A percentile compares a stretch with the other conserved stretches of the same genome.
phyloP scores from a whole-genome alignment of 2,888 invertebrate species.

The Monopis laevigella region DNA sequence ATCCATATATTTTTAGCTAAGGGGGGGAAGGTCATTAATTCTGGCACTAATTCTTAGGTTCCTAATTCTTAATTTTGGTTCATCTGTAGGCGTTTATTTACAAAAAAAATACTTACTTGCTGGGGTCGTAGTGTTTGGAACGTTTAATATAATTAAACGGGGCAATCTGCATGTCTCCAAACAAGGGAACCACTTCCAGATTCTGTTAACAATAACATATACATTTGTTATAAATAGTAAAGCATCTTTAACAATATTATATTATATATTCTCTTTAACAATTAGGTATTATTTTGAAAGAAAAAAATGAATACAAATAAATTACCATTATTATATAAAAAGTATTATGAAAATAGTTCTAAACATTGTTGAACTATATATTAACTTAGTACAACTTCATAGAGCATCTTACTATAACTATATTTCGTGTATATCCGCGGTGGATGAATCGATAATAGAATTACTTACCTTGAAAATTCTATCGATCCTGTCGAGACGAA shows the following conservation, averaged over 20 bases:
- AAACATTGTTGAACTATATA: too few relatives aligned
- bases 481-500: slow-evolving; percentile 93
- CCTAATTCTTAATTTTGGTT: too few relatives aligned
- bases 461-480: slow-evolving; percentile 87
- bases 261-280: too few relatives aligned
- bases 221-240: not conserved
- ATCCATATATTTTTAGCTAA: too few relatives aligned
- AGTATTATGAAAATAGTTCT: not conserved
- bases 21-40: too few relatives aligned
- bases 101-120: slow-evolving; percentile 61
- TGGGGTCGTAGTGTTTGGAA: slow-evolving; percentile 91
- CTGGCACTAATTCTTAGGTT: too few relatives aligned
- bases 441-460: too few relatives aligned
- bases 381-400: too few relatives aligned
- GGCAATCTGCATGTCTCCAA: slow-evolving; percentile 99
- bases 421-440: too few relatives aligned
- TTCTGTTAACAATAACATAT: slow-evolving; percentile 68
- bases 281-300: too few relatives aligned
- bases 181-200: slow-evolving; percentile 93
- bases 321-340: not conserved
- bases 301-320: slow-evolving; percentile 1
- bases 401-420: too few relatives aligned
- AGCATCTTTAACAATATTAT: not conserved
- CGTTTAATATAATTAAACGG: slow-evolving; percentile 97
- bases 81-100: too few relatives aligned